Percentiles rank a stretch among this genome's conserved stretches.
Conservation (phyloP, 2,113 vertebrate species). For the Perca schrenkii region DNA sequence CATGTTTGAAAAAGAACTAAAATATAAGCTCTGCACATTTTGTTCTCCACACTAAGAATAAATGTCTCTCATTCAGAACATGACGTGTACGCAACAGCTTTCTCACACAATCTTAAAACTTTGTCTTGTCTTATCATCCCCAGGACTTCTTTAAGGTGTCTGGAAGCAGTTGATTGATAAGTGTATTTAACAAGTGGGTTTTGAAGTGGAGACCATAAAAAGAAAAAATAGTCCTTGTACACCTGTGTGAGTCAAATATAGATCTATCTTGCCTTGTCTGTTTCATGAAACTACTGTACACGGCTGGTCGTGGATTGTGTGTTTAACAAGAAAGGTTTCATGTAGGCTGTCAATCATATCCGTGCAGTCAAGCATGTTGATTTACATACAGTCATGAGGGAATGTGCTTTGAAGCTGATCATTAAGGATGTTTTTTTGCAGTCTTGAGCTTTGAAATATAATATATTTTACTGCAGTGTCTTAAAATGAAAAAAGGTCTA, state of each 20-base stretch:
- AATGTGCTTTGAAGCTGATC: slow-evolving; percentile 34
- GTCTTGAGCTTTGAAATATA: slow-evolving; percentile 13
- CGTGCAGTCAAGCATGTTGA: slow-evolving; percentile 28
- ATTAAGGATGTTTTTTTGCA: neutral
- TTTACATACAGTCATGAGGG: slow-evolving; percentile 46
- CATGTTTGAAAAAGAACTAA: slow-evolving; percentile 67
- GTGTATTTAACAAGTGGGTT: slow-evolving; percentile 16
- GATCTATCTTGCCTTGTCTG: slow-evolving; percentile 13
- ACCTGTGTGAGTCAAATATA: slow-evolving; percentile 24
- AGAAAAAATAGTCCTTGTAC: neutral
- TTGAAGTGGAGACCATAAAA: slow-evolving; percentile 30
- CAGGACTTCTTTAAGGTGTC: slow-evolving; percentile 1
- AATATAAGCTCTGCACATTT: slow-evolving; percentile 62
- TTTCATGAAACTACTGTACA: slow-evolving; percentile 22
- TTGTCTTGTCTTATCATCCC: slow-evolving; percentile 20
- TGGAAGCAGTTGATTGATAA: slow-evolving; percentile 24
- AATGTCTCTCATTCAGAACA: slow-evolving; percentile 43
- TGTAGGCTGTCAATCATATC: slow-evolving; percentile 57
- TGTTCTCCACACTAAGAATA: slow-evolving; percentile 48
- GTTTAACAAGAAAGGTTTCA: slow-evolving; percentile 43
- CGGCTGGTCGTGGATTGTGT: slow-evolving; percentile 3
- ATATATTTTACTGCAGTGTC: slow-evolving; percentile 20
- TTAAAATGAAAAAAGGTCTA: slow-evolving; percentile 14
- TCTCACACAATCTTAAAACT: slow-evolving; percentile 14
- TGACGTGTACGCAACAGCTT: slow-evolving; percentile 30